Conservation (phyloP, 2,797 vertebrate species). For the Neoniphon sammara region DNA sequence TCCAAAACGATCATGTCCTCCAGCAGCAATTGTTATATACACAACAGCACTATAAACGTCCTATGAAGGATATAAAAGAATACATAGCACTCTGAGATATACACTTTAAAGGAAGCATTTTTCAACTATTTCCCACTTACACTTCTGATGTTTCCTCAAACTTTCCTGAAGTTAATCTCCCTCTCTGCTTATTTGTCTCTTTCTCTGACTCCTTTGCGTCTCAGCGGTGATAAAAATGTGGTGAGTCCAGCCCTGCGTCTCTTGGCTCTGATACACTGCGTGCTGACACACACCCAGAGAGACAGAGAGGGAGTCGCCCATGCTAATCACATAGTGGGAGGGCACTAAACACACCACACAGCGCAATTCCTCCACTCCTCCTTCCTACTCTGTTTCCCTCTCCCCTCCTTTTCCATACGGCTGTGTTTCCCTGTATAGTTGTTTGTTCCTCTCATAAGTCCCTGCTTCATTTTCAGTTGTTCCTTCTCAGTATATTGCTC, state of each 20-base stretch:
- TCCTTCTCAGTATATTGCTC: neutral
- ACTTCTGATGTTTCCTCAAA: constrained; percentile 7
- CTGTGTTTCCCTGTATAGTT: constrained; percentile 14
- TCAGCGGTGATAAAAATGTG: constrained; percentile 6
- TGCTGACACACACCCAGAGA: constrained; percentile 61
- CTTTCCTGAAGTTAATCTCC: constrained; percentile 16
- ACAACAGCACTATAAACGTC: constrained; percentile 7
- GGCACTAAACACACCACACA: constrained; percentile 53
- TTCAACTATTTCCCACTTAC: constrained; percentile 35
- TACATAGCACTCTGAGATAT: neutral
- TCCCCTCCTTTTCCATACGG: neutral
- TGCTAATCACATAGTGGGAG: constrained; percentile 69
- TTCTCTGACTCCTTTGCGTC: neutral
- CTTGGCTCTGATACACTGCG: constrained; percentile 61
- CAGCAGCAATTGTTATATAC: neutral
- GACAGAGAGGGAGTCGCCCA: constrained; percentile 68
- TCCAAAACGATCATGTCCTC: neutral
- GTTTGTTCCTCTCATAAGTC: neutral
- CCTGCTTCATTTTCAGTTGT: constrained; percentile 9
- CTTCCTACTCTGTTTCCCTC: constrained; percentile 54
- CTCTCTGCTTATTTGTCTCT: constrained; percentile 30
- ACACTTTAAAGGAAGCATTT: neutral
- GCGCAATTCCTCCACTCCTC: constrained; percentile 57
- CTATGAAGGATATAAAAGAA: neutral
- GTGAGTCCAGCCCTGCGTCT: constrained; percentile 46